Evolutionary conservation across 2,113 vertebrate genomes (phyloP).

Genomic region (Equus quagga): DNA sequence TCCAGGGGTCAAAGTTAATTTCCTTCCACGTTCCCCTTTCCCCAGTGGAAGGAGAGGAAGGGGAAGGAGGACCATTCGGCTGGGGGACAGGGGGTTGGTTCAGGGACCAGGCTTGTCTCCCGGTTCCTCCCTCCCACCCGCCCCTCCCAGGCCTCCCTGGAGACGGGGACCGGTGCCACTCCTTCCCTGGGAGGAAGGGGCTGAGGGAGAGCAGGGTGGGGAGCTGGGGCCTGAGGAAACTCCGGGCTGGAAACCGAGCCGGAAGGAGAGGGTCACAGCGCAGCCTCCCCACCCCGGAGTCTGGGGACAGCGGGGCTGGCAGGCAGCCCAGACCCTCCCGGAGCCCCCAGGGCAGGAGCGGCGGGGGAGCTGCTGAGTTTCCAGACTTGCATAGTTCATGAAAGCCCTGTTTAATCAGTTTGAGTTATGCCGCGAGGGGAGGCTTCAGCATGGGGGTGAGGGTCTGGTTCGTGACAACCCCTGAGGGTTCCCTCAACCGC

Average conservation of each 20-base stretch:
- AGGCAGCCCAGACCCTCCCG: constrained; percentile 56
- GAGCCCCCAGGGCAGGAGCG: constrained; percentile 60
- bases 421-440: background rate
- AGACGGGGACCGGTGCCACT: background rate
- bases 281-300: constrained; percentile 39
- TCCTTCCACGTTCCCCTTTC: constrained; percentile 63
- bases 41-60: constrained; percentile 22
- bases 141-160: background rate
- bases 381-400: constrained; percentile 28
- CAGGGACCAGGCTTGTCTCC: background rate
- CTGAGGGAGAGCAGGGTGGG: constrained; percentile 66
- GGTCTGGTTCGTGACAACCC: background rate
- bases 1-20: constrained; percentile 67
- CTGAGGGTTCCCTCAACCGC: background rate
- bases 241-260: constrained; percentile 67
- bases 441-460: background rate
- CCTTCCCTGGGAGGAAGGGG: constrained; percentile 54
- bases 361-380: constrained; percentile 12
- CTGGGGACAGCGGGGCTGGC: constrained; percentile 61
- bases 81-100: background rate
- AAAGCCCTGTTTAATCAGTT: constrained; percentile 53
- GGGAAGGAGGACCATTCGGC: background rate
- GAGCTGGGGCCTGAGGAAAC: constrained; percentile 60
- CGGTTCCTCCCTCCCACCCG: background rate
- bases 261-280: constrained; percentile 62